Conservation (phyloP, 1,140 invertebrate species). For the Hylyphantes graminicola region DNA sequence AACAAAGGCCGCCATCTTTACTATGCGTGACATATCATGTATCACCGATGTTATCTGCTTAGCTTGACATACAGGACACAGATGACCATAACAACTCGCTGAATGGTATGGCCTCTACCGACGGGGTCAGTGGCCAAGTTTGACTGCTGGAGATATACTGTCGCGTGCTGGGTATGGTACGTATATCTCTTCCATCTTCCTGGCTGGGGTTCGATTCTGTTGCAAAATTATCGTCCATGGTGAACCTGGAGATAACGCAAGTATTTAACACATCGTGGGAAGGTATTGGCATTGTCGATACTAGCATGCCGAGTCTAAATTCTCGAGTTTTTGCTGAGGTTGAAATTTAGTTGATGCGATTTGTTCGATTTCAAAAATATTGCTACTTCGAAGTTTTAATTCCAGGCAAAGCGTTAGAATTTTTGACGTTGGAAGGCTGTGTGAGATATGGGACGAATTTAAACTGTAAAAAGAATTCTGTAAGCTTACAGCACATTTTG, state of each 20-base stretch:
- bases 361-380: too few species aligned
- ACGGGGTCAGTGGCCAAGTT: slow-evolving; percentile 25
- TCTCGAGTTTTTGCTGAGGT: neutral
- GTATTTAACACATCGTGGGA: too few species aligned
- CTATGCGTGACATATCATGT: slow-evolving; percentile 39
- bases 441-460: too few species aligned
- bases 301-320: neutral
- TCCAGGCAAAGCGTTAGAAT: too few species aligned
- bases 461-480: too few species aligned
- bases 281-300: neutral
- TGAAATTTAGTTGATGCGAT: too few species aligned
- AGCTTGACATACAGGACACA: slow-evolving; percentile 20
- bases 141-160: slow-evolving; percentile 27
- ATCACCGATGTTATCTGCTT: slow-evolving; percentile 23
- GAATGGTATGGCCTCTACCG: neutral
- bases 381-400: too few species aligned
- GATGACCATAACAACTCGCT: neutral
- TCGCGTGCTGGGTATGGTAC: slow-evolving; percentile 17
- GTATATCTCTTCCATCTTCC: neutral
- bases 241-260: too few species aligned
- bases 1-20: neutral
- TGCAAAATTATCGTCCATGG: neutral
- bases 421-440: too few species aligned
- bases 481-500: too few species aligned
- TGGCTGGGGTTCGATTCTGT: neutral